Conservation (phyloP, 2,797 vertebrate genomes). For the Pelochelys cantorii region DNA sequence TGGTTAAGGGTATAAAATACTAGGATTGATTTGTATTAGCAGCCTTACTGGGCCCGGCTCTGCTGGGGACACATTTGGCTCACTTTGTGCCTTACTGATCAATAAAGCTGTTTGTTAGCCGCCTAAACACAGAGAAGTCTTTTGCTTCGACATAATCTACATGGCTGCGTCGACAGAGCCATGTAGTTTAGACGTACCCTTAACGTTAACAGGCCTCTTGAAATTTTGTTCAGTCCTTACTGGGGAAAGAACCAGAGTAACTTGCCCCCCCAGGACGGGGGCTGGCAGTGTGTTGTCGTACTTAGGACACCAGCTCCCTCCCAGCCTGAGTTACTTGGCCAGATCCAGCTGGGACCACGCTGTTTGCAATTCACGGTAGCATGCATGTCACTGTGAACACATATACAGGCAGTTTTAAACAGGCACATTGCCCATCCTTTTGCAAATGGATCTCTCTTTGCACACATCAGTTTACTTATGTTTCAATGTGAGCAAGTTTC, state of each 20-base stretch:
- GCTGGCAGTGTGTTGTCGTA: not conserved
- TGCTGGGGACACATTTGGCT: too few relatives aligned
- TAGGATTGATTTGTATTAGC: too few relatives aligned
- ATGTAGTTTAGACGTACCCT: not conserved
- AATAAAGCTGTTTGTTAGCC: too few relatives aligned
- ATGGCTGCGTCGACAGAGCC: too few relatives aligned
- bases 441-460: not conserved
- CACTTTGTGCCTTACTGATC: too few relatives aligned
- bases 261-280: not conserved
- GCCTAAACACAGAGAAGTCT: too few relatives aligned
- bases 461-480: not conserved
- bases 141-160: too few relatives aligned
- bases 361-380: not conserved
- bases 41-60: too few relatives aligned
- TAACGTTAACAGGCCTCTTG: not conserved
- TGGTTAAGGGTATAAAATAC: too few relatives aligned
- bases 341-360: not conserved
- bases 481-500: not conserved
- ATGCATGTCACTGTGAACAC: not conserved
- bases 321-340: not conserved
- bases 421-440: not conserved
- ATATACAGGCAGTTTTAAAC: not conserved
- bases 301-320: not conserved
- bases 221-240: not conserved
- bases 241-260: not conserved